These are phyloP conservation scores for Cryptoblepharus egeriae DNA, from an alignment of 2,797 vertebrate genomes.

Conservation along the genomic window DNA sequence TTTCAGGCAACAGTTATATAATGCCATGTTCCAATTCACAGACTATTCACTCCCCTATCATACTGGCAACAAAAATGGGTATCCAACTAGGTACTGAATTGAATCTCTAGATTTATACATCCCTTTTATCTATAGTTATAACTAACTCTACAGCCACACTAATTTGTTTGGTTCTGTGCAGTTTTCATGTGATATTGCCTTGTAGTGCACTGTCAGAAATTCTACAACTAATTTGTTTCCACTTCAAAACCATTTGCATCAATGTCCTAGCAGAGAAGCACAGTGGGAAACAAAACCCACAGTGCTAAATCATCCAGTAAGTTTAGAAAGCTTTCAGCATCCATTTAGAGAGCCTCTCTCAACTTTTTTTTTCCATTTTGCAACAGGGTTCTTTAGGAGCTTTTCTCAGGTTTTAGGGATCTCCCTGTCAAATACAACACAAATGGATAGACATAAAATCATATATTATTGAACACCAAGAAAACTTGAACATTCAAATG, in stretches of 20 bases:
- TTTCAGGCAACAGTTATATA: too few relatives aligned
- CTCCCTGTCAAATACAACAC: too few relatives aligned
- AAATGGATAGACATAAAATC: too few relatives aligned
- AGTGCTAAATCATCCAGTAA: slow-evolving; percentile 1
- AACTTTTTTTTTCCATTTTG: too few relatives aligned
- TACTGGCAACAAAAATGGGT: background rate
- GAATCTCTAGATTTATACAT: background rate
- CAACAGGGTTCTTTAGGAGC: background rate
- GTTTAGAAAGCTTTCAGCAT: slow-evolving; percentile 12
- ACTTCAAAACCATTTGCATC: background rate
- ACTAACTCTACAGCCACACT: background rate
- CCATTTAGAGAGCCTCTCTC: background rate
- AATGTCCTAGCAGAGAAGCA: background rate
- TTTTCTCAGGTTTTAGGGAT: background rate
- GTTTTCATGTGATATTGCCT: background rate
- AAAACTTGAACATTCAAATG: too few relatives aligned
- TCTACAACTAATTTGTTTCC: background rate
- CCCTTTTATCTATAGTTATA: background rate
- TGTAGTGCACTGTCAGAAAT: background rate
- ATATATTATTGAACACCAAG: too few relatives aligned
- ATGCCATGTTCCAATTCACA: too few relatives aligned
- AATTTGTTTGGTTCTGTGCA: background rate
- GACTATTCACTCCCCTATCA: background rate
- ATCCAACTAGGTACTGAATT: background rate
- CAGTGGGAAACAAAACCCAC: background rate